A percentile compares a stretch with the other conserved stretches of the same genome.
These are phyloP conservation scores for Lycocerus yunnanus DNA, from an alignment of 2,888 invertebrate genomes.

Conservation along the genomic window DNA sequence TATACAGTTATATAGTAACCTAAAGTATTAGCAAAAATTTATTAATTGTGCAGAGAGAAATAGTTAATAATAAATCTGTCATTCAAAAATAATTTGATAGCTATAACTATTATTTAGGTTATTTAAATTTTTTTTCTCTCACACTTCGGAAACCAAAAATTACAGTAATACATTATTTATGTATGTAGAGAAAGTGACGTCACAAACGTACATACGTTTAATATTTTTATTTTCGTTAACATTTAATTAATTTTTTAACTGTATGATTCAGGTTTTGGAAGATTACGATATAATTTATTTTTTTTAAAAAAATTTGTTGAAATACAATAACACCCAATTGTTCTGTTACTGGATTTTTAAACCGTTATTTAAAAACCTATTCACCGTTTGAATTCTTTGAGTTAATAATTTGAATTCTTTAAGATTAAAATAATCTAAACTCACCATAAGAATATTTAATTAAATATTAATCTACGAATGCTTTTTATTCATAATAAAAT, in stretches of 20 bases:
- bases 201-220: too few relatives aligned
- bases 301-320: background rate
- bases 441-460: too few relatives aligned
- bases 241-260: background rate
- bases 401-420: too few relatives aligned
- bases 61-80: background rate
- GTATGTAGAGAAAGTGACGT: background rate
- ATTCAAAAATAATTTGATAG: background rate
- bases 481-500: too few relatives aligned
- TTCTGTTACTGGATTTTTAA: background rate
- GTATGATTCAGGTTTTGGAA: background rate
- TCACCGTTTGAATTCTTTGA: background rate
- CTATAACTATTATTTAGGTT: background rate
- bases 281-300: background rate
- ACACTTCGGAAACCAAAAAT: background rate
- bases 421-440: too few relatives aligned
- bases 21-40: background rate
- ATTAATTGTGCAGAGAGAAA: background rate
- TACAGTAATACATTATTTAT: background rate
- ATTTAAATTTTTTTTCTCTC: background rate
- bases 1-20: background rate
- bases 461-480: too few relatives aligned
- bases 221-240: background rate
- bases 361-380: background rate
- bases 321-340: background rate